Percentiles rank a stretch among this genome's conserved stretches.
These are phyloP conservation scores for Patella depressa DNA, from an alignment of 2,888 invertebrate species.

Conservation along the genomic window DNA sequence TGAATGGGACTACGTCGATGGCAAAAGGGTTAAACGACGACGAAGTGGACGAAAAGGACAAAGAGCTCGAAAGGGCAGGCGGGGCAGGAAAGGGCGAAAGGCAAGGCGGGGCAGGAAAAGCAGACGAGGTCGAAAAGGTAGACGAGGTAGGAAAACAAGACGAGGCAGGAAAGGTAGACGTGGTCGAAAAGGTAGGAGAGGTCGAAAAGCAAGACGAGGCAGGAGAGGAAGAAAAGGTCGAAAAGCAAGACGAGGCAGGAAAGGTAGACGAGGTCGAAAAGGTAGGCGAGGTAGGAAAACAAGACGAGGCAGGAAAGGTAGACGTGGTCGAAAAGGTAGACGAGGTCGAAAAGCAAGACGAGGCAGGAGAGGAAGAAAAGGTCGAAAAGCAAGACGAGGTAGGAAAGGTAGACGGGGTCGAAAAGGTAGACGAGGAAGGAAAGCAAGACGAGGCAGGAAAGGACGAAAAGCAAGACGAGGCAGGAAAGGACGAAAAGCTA, in stretches of 20 bases:
- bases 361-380: background rate
- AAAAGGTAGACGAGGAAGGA: background rate
- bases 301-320: background rate
- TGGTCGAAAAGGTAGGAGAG: background rate
- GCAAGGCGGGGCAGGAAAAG: background rate
- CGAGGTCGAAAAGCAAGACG: background rate
- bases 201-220: background rate
- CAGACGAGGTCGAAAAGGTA: background rate
- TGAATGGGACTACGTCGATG: background rate
- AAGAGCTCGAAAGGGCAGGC: background rate
- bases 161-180: background rate
- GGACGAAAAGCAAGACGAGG: background rate
- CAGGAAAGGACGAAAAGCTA: background rate
- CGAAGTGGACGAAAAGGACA: no score
- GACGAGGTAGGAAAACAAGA: background rate
- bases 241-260: background rate
- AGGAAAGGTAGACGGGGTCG: background rate
- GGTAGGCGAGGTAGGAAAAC: background rate
- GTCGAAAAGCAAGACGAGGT: background rate
- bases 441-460: background rate
- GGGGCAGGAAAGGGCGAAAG: background rate
- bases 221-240: background rate
- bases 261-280: background rate
- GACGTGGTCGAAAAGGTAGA: background rate
- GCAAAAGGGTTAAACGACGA: no score